Base-by-base conservation (phyloP, 1,140 invertebrate species). In the Piezodorus guildinii region DNA sequence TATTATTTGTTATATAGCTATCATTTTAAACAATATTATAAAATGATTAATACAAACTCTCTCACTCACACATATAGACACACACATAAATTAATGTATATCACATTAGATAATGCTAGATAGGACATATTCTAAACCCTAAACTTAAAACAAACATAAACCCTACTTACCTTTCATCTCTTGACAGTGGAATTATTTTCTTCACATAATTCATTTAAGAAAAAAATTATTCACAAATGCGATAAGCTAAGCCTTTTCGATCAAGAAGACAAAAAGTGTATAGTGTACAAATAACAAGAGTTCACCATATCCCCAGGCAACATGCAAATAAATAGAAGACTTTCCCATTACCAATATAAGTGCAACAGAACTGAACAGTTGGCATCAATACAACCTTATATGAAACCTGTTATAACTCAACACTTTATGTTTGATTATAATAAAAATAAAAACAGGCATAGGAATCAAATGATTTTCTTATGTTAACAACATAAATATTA, bases 261-360 rank as follows among this genome's bases (percentile, higher is more conserved):
- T 56, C 52, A 56, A 56, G 52, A 56, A 56, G 52, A 56, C 23
- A 56, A 56, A 39, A 23, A 56, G 52, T 56, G 52, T 23, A 56
- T 23, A 56, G 52, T 56, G 17, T 56, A 56, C 23, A 49, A 49
- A 56, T 56, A 23, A 56, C 52, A 56, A 56, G 52, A 56, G 52
- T 56, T 25, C 52, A 56, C 52, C 52, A 56, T 56, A 56, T 19
- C 52, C 52, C 52, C 52, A 56, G 52, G 52, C 52, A 56, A 49
- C 52, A 56, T 56, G 52, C 52, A 56, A 23, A 56, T 56, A 56
- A 56, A 56, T 25, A 56, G 23, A 23, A 56, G 23, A 25, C 15
- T 16, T 56, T 23, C 52, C 52, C 17, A 56, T 56, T 56, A 21
- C 52, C 52, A 56, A 56, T 49, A 10, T 39, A 49, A 23, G 52